Evolutionary conservation across 2,113 vertebrate genomes (phyloP), one percentile per base, ranked within the genome.

Genomic region (Megaceryle torquata): DNA sequence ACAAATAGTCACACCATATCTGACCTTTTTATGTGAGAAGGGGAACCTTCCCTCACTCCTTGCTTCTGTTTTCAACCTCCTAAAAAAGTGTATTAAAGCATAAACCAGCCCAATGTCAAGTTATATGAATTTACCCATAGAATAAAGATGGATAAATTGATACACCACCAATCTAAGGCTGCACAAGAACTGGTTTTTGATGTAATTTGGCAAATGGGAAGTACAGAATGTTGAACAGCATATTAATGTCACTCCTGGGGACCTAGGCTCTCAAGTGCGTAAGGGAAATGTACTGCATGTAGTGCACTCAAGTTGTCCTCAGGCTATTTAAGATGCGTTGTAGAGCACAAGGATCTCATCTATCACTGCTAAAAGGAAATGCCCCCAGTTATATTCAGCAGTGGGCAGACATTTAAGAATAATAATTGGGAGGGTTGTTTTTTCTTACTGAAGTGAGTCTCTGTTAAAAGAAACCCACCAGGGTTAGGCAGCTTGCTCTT

Each of bases 231-330:
- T 9, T 43, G 25, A 75, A 28, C 16, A 29, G 19, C 11, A 10
- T 41, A n/a, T 2, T 24, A 2, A 24, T 35, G 35, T 56, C 33
- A 6, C 25, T 78, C 39, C 21, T 63, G 41, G 54, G 39, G 15
- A 10, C 17, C 9, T 2, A 0, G 5, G 6, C 17, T 43, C 9
- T 33, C 13, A 0, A 0, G 57, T 24, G 41, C 4, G 0, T 17
- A 1, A 20, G 5, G 28, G 54, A 35, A 61, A n/a, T 0, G 0
- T n/a, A 5, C 13, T 22, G 13, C 15, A 5, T 1, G 13, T 33
- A 3, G 9, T 29, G 72, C 41, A 21, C 41, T 21, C 50, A 31
- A 46, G 33, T 39, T 6, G 6, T 83, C 35, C n/a, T 53, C 29
- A 4, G 74, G 10, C 37, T 77, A 14, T n/a, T 76, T 51, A 44